These are phyloP conservation scores for Tympanoctomys barrerae DNA, from an alignment of 2,797 vertebrate species.

Conservation along the genomic window DNA sequence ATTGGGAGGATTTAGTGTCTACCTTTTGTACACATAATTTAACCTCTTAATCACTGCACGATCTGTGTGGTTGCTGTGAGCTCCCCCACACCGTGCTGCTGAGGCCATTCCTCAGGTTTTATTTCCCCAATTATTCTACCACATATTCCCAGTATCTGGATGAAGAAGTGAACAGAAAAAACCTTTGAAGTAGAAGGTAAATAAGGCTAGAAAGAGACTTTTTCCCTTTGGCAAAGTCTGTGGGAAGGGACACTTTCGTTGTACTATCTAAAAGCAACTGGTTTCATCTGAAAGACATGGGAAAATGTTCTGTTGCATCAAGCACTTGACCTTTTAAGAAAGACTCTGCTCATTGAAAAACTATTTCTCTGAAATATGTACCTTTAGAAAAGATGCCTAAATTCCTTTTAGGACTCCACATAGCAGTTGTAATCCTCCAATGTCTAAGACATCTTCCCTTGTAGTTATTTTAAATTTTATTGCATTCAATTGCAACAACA, in stretches of 20 bases:
- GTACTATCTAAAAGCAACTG: background rate
- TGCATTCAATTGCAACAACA: background rate
- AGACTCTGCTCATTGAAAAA: constrained; percentile 22
- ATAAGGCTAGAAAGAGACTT: constrained; percentile 1
- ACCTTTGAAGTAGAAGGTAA: background rate
- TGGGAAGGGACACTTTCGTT: background rate
- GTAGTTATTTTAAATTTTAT: constrained; percentile 40
- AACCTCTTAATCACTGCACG: background rate
- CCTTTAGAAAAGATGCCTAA: background rate
- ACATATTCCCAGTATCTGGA: background rate
- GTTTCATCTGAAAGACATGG: background rate
- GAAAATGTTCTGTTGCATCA: background rate
- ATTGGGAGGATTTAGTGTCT: constrained; percentile 40
- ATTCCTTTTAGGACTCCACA: background rate
- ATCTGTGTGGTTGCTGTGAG: background rate
- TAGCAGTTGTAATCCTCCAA: background rate
- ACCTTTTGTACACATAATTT: constrained; percentile 39
- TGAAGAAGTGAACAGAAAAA: constrained; percentile 9
- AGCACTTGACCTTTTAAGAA: constrained; percentile 50
- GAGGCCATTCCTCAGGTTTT: background rate
- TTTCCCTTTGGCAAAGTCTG: background rate
- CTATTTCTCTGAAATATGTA: background rate
- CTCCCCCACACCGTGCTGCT: background rate
- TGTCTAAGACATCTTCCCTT: background rate
- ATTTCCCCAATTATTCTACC: background rate